Evolutionary conservation across 2,888 invertebrate species (phyloP).

Genomic region (Synergus gifuensis): DNA sequence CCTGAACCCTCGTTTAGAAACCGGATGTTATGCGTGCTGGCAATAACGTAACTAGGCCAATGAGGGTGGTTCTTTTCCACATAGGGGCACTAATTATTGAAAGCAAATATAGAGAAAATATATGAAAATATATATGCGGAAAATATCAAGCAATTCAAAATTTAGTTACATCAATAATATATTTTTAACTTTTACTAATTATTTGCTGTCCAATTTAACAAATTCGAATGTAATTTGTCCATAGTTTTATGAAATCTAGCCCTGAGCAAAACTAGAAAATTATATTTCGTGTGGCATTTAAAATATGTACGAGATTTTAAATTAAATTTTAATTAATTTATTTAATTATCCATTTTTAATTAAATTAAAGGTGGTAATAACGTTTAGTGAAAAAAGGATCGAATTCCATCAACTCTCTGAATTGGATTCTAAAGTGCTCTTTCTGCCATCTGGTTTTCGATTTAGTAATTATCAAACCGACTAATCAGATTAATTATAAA

Average conservation of each 20-base stretch:
- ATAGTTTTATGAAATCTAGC: too few species aligned
- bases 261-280: too few species aligned
- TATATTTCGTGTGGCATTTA: too few species aligned
- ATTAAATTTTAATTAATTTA: too few species aligned
- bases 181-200: too few species aligned
- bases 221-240: too few species aligned
- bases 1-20: constrained; percentile 55
- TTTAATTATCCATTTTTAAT: too few species aligned
- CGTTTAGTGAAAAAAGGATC: not conserved
- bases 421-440: not conserved
- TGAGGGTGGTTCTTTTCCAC: constrained; percentile 12
- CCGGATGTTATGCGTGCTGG: constrained; percentile 54
- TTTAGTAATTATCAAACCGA: not conserved
- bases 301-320: too few species aligned
- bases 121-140: not conserved
- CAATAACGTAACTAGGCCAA: constrained; percentile 25
- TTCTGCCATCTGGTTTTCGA: not conserved
- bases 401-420: not conserved
- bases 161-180: not conserved
- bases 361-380: too few species aligned
- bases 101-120: not conserved
- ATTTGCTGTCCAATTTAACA: too few species aligned
- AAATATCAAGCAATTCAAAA: not conserved
- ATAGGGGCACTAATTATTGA: constrained; percentile 7
- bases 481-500: too few species aligned